A percentile compares a stretch with the other conserved stretches of the same genome.
Evolutionary conservation across 2,888 invertebrate genomes (phyloP).

Genomic region (Agapetus fuscipes): DNA sequence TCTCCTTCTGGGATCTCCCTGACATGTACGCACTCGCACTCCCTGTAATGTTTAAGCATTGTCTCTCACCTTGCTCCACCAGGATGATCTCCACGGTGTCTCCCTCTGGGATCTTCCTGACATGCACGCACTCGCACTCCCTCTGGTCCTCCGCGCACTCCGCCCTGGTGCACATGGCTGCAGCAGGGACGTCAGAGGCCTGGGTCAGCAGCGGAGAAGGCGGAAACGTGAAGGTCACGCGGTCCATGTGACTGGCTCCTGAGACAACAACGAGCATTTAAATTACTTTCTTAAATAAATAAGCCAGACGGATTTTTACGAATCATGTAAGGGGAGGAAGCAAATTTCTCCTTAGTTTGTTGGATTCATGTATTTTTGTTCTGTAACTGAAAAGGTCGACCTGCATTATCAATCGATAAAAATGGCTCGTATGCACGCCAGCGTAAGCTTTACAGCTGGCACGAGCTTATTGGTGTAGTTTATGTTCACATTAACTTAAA

Average conservation of each 20-base stretch:
- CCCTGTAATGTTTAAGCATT: conserved; percentile 27
- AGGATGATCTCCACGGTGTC: conserved; percentile 64
- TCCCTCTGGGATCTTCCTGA: conserved; percentile 56
- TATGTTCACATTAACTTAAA: too few relatives aligned
- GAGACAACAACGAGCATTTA: neutral
- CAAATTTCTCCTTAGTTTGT: too few relatives aligned
- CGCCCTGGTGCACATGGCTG: conserved; percentile 41
- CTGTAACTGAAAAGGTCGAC: too few relatives aligned
- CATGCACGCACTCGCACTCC: conserved; percentile 64
- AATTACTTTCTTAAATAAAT: too few relatives aligned
- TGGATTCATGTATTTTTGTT: too few relatives aligned
- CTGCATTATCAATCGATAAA: too few relatives aligned
- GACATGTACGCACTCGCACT: conserved; percentile 66
- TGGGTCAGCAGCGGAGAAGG: conserved; percentile 71
- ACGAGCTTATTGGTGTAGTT: too few relatives aligned
- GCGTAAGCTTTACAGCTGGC: too few relatives aligned
- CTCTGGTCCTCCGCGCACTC: conserved; percentile 33
- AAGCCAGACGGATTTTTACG: too few relatives aligned
- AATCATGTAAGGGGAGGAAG: too few relatives aligned
- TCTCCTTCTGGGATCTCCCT: conserved; percentile 54
- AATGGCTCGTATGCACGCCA: too few relatives aligned
- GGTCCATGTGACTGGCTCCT: conserved; percentile 43
- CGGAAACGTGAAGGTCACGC: conserved; percentile 66
- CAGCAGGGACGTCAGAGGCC: conserved; percentile 45
- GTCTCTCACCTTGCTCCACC: conserved; percentile 58